Conservation (phyloP, 2,113 vertebrate genomes). For the Esox niger region DNA sequence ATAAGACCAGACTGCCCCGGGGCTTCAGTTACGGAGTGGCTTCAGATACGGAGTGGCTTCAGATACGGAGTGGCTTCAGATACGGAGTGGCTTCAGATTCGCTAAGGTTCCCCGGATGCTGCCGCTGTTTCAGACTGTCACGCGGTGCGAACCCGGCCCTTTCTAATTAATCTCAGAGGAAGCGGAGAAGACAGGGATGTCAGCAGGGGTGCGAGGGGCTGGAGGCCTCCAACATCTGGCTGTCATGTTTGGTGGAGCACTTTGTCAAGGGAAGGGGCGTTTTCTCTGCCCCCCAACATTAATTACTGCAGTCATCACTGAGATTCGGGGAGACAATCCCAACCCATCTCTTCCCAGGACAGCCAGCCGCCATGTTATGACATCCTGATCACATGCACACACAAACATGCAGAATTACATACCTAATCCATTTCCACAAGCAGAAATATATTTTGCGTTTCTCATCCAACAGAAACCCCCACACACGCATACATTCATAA, state of each 20-base stretch:
- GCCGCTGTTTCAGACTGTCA: neutral
- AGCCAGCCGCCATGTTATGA: neutral
- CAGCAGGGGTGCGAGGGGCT: slow-evolving; percentile 35
- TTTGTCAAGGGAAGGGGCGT: slow-evolving; percentile 12
- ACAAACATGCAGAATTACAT: neutral
- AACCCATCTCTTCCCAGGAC: slow-evolving; percentile 10
- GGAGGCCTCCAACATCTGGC: slow-evolving; percentile 50
- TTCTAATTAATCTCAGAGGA: slow-evolving; percentile 56
- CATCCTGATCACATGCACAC: neutral
- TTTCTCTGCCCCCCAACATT: too few species aligned
- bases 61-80: neutral
- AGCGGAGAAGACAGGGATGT: slow-evolving; percentile 42
- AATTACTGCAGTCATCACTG: neutral
- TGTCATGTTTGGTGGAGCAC: slow-evolving; percentile 50
- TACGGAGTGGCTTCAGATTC: neutral
- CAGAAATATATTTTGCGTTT: too few species aligned
- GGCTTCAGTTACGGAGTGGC: neutral
- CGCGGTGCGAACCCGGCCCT: slow-evolving; percentile 14
- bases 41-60: neutral
- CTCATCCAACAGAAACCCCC: neutral
- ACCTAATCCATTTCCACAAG: neutral
- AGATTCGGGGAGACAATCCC: slow-evolving; percentile 5
- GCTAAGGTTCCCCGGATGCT: neutral
- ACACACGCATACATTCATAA: neutral
- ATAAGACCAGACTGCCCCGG: neutral